phyloP scores from a whole-genome alignment of 2,888 invertebrate species.

The Tipula unca region DNA sequence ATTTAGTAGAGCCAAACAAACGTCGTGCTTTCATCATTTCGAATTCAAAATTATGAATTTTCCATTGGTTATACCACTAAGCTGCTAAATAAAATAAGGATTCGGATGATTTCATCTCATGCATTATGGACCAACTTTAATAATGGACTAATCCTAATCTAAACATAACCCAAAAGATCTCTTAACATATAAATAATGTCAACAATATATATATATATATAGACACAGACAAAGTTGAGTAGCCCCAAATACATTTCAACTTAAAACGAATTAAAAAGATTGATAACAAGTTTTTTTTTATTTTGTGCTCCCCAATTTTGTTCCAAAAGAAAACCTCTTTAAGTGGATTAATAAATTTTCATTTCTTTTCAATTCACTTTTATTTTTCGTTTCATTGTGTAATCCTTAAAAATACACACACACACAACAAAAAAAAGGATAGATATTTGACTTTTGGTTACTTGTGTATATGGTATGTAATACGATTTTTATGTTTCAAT shows the following conservation, averaged over 20 bases:
- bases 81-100: too few relatives aligned
- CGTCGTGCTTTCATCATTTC: too few relatives aligned
- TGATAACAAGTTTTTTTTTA: neutral
- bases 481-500: slow-evolving; percentile 14
- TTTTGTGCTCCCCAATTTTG: neutral
- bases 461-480: neutral
- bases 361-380: slow-evolving; percentile 8
- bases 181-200: neutral
- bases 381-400: slow-evolving; percentile 4
- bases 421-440: neutral
- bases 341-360: slow-evolving; percentile 14
- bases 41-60: too few relatives aligned
- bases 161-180: neutral
- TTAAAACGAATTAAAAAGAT: neutral
- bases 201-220: too few relatives aligned
- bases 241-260: neutral
- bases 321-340: neutral
- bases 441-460: neutral
- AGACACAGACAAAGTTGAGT: neutral
- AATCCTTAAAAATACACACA: neutral
- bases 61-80: too few relatives aligned
- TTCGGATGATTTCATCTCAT: too few relatives aligned
- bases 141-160: too few relatives aligned
- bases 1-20: too few relatives aligned
- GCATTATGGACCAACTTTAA: too few relatives aligned